A percentile compares a stretch with the other conserved stretches of the same genome.
These are phyloP conservation scores for Sphaeramia orbicularis DNA, from an alignment of 2,797 vertebrate genomes.

Conservation along the genomic window DNA sequence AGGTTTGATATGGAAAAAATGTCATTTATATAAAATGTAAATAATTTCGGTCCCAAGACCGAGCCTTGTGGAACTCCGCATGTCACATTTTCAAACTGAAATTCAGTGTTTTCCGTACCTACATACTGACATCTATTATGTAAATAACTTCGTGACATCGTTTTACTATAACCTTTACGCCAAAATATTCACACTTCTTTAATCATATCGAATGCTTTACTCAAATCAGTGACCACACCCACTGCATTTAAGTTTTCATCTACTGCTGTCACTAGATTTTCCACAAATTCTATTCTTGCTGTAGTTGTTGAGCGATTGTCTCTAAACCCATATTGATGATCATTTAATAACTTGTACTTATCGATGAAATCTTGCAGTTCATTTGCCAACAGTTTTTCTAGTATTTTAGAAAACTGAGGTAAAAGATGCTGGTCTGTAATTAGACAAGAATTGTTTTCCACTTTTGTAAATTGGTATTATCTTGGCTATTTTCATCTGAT, in stretches of 20 bases:
- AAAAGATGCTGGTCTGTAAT: not conserved
- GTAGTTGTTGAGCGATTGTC: not conserved
- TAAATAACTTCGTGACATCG: not conserved
- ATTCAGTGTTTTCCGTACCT: not conserved
- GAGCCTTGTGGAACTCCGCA: not conserved
- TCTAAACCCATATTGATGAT: not conserved
- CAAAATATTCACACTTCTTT: not conserved
- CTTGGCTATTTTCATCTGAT: not conserved
- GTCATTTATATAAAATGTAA: too few species aligned
- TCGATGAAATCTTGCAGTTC: not conserved
- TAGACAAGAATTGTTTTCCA: constrained; percentile 4
- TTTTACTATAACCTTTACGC: not conserved
- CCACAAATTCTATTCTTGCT: not conserved
- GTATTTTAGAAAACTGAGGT: not conserved
- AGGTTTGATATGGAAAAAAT: too few species aligned
- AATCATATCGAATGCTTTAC: not conserved
- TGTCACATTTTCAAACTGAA: not conserved
- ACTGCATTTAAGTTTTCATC: not conserved
- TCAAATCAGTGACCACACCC: not conserved
- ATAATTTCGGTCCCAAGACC: too few species aligned
- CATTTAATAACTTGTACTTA: too few species aligned
- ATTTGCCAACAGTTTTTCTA: not conserved
- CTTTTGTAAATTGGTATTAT: constrained; percentile 1
- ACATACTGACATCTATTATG: not conserved
- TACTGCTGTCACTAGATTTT: too few species aligned